Evolutionary conservation across 2,113 vertebrate genomes (phyloP).

Genomic region (Blennius ocellaris): DNA sequence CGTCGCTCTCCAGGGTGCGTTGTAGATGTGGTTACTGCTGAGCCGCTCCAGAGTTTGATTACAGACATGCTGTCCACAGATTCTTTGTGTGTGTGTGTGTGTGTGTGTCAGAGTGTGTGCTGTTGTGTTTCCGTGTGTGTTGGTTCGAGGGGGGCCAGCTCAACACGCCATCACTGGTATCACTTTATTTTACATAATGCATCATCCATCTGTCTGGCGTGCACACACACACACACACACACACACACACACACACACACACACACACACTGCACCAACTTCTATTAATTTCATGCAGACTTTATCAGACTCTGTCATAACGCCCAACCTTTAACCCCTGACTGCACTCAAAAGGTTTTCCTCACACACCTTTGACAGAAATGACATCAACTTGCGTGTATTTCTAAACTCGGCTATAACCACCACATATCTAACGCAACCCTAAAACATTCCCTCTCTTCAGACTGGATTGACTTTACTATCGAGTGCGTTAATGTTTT

Average conservation of each 20-base stretch:
- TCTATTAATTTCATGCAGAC: no score
- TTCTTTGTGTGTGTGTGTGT: slow-evolving; percentile 3
- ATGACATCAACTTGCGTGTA: no score
- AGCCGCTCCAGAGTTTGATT: slow-evolving; percentile 69
- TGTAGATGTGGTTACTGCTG: slow-evolving; percentile 75
- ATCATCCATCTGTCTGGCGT: slow-evolving; percentile 82
- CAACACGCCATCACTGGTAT: slow-evolving; percentile 81
- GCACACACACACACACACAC: slow-evolving; percentile 19
- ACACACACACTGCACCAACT: background rate
- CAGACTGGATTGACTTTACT: no score
- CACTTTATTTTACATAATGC: slow-evolving; percentile 84
- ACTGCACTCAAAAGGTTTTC: no score
- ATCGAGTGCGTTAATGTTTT: no score
- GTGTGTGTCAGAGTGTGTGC: background rate
- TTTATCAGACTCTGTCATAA: no score
- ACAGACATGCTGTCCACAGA: slow-evolving; percentile 68
- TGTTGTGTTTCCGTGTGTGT: background rate
- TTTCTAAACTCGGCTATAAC: no score
- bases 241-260: slow-evolving; percentile 14
- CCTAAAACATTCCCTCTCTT: no score
- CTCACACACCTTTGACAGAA: no score
- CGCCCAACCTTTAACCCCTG: no score
- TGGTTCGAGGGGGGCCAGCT: slow-evolving; percentile 50
- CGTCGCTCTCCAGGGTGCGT: slow-evolving; percentile 63
- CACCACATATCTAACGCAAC: no score